Base-by-base conservation (phyloP, 1,140 invertebrate genomes). In the Trichomalopsis sarcophagae region DNA sequence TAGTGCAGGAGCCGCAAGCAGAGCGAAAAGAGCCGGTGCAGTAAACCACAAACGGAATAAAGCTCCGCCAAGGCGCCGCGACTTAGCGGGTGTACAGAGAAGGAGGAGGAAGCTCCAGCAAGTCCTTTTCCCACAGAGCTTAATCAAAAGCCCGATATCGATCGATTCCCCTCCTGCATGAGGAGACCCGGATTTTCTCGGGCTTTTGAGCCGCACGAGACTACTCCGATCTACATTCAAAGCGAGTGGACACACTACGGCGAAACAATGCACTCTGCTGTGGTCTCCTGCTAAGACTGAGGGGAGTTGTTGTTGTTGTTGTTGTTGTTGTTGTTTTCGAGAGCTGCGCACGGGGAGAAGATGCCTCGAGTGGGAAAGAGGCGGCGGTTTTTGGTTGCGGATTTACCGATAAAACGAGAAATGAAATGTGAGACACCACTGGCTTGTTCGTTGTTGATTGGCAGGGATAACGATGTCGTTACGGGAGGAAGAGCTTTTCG, bases 401-500 rank as follows among this genome's bases (percentile, higher is more conserved):
- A 21, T 62, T 62, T 21, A 27, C 17, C 55, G 17, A 7, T 62
- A 55, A 62, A 62, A n/a, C 2, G 21, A 9, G 21, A 62, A 62
- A n/a, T 23, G 62, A 44, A 14, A 80, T 69, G 78, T 4, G 23
- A 81, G 13, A 81, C n/a, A 66, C 13, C 2, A 2, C 27, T 27
- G 27, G 27, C 27, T 27, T 27, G 27, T 27, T 27, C 27, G 50
- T 3, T 3, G 13, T 55, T 78, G 78, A 85, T 85, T 81, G 78
- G 55, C 78, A 79, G 81, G 68, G 76, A 85, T 85, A 85, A 85
- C 71, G 76, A 85, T 76, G 84, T 85, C 84, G 71, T 85, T 85
- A 85, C 27, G 71, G 33, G 33, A 36, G 33, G 5, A 36, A 36
- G 33, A 36, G 33, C 33, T 36, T 36, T 36, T 36, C 33, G 33